Evolutionary conservation across 2,113 vertebrate species (phyloP).

Genomic region (Thamnaconus septentrionalis): DNA sequence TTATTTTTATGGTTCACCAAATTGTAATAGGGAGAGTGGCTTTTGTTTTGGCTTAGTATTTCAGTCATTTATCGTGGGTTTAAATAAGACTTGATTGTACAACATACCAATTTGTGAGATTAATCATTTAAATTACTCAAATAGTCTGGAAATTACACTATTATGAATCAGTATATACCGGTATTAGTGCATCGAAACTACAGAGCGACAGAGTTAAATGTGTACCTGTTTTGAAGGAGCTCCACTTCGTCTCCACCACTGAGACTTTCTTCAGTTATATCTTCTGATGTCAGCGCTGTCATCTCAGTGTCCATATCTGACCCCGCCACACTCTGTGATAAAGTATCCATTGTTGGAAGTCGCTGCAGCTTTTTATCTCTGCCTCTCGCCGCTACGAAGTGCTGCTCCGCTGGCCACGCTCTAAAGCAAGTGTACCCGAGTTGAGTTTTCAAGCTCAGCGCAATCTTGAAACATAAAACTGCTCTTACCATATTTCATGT

Average conservation of each 20-base stretch:
- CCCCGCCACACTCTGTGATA: slow-evolving; percentile 56
- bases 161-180: too few species aligned
- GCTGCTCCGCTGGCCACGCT: slow-evolving; percentile 48
- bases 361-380: slow-evolving; percentile 22
- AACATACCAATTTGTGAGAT: too few species aligned
- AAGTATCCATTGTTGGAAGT: slow-evolving; percentile 63
- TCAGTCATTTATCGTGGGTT: too few species aligned
- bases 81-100: too few species aligned
- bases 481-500: slow-evolving; percentile 63
- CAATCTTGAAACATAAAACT: slow-evolving; percentile 90
- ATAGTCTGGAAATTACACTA: too few species aligned
- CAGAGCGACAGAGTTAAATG: background rate
- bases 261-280: slow-evolving; percentile 26
- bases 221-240: slow-evolving; percentile 82
- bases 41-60: too few species aligned
- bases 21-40: too few species aligned
- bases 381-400: slow-evolving; percentile 27
- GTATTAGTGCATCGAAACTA: too few species aligned
- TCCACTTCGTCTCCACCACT: slow-evolving; percentile 72
- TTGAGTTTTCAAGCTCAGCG: slow-evolving; percentile 79
- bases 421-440: slow-evolving; percentile 10
- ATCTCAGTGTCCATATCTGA: slow-evolving; percentile 70
- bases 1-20: too few species aligned
- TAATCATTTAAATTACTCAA: too few species aligned
- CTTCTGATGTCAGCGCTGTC: slow-evolving; percentile 65